These are phyloP conservation scores for Caenorhabditis becei DNA, from an alignment of 2,888 invertebrate genomes.

Conservation along the genomic window DNA sequence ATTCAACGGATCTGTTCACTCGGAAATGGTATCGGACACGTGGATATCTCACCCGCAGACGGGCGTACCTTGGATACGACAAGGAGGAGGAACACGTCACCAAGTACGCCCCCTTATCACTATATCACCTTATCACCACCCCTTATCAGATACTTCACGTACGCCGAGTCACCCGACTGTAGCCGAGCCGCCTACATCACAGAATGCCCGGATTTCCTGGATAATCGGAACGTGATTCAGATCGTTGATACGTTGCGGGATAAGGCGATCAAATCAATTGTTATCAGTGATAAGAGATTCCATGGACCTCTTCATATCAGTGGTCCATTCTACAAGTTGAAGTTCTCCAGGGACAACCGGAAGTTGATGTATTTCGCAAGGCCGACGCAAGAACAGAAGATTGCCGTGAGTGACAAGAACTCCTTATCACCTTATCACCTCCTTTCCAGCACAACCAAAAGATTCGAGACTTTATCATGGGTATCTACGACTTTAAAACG, in stretches of 20 bases:
- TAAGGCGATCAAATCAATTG: not conserved
- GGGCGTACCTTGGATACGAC: not conserved
- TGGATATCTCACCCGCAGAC: constrained; percentile 1
- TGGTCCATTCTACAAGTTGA: not conserved
- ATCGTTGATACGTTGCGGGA: not conserved
- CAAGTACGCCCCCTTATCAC: no score
- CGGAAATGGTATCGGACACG: not conserved
- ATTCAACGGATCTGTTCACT: not conserved
- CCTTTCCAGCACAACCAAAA: no score
- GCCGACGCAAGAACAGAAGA: constrained; percentile 1
- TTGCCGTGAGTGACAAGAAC: no score
- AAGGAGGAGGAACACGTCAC: no score
- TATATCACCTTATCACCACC: not conserved
- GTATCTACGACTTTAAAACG: constrained; percentile 24
- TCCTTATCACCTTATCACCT: no score
- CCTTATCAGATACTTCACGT: not conserved
- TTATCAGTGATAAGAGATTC: not conserved
- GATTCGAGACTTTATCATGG: constrained; percentile 5
- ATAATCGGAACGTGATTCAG: constrained; percentile 10
- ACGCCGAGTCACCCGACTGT: constrained; percentile 15
- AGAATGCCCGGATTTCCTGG: constrained; percentile 4
- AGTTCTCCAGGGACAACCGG: constrained; percentile 2
- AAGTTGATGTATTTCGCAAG: constrained; percentile 30
- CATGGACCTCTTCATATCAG: not conserved
- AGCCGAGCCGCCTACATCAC: not conserved